These are phyloP conservation scores for Listronotus oregonensis DNA, from an alignment of 1,140 invertebrate species.

Conservation along the genomic window DNA sequence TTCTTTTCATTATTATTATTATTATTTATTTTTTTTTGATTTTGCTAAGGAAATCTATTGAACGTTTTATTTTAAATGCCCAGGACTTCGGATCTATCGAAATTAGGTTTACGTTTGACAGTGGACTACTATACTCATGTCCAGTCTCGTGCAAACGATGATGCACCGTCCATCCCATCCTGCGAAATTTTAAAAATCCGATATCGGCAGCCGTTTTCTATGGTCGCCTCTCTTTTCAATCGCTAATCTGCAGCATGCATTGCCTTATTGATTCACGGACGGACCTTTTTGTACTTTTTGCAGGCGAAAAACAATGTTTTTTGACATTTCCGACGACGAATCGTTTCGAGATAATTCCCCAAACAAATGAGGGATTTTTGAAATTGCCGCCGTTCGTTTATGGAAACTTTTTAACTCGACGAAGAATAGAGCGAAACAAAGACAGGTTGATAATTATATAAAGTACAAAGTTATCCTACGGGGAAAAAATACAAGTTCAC, in stretches of 20 bases:
- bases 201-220: slow-evolving; percentile 28
- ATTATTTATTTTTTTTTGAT: too few species aligned
- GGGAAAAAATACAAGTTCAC: too few species aligned
- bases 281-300: slow-evolving; percentile 15
- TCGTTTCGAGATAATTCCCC: slow-evolving; percentile 1
- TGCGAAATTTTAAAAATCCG: slow-evolving; percentile 29
- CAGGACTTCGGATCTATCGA: too few species aligned
- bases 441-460: too few species aligned
- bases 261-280: slow-evolving; percentile 30
- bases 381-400: background rate
- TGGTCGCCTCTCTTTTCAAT: slow-evolving; percentile 28
- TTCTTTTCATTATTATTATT: too few species aligned
- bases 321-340: slow-evolving; percentile 10
- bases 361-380: slow-evolving; percentile 15
- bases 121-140: background rate
- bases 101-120: background rate
- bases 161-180: slow-evolving; percentile 16
- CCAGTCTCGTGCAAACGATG: slow-evolving; percentile 18
- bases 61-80: too few species aligned
- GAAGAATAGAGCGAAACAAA: too few species aligned
- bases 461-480: too few species aligned
- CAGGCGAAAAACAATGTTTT: slow-evolving; percentile 15
- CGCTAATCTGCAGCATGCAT: slow-evolving; percentile 33
- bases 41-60: too few species aligned
- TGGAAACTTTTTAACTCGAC: too few species aligned